Base-by-base conservation (phyloP, 2,113 vertebrate genomes). In the Pseudonaja textilis region DNA sequence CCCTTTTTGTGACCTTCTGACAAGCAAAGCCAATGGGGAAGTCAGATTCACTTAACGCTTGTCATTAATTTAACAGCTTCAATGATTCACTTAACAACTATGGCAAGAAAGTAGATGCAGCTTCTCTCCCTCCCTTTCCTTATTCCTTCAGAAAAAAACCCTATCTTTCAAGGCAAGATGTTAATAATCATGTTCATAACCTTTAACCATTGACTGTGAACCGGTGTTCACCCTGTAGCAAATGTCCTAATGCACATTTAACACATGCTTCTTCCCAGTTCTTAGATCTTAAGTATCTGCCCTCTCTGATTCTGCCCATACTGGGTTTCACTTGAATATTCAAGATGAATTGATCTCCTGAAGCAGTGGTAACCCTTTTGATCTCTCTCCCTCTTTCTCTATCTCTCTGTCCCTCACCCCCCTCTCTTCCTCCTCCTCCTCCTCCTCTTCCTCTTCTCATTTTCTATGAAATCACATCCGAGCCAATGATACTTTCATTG, bases 321-420 rank as follows among this genome's bases (percentile, higher is more conserved):
- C 50, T 16, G 0, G 39, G 16, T 56, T 91, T 85, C 56, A 29
- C 14, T 16, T 23, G 89, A 45, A 45, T 20, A n/a, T 89, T 61
- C 39, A 64, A 61, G 10, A 55, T 94, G 64, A 92, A 69, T 25
- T 42, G 47, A 54, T 85, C 50, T 59, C 93, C 39, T 89, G 89
- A 57, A 81, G 39, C 52, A 88, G 29, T 22, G 8, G 2, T 16
- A 45, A 57, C 14, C 18, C 26, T 0, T 93, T 74, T 88, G 87
- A 93, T 29, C 26, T 3, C 59, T 26, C 59, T 29, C 29, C 0
- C 74, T 81, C 55, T 64, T 25, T 52, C 85, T 54, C 42, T 10
- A 50, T 50, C 8, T 50, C 47, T 50, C 47, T 9, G 47, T 64
- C 26, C 64, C 7, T 22, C 3, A 2, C 59, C 1, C 9, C 9